Evolutionary conservation across 2,113 vertebrate species (phyloP).

Genomic region (Mohoua ochrocephala): DNA sequence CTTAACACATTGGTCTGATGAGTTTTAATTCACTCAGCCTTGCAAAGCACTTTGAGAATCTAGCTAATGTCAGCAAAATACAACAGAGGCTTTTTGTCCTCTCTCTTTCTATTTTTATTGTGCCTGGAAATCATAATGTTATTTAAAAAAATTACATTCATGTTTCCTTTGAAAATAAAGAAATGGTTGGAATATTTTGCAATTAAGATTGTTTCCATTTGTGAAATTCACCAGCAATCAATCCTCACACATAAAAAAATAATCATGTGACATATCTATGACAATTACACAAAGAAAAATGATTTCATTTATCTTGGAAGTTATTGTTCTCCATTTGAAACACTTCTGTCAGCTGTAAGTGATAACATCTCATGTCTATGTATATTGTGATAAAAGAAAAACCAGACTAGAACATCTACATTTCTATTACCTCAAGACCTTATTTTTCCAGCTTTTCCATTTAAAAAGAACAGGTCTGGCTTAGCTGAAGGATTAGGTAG

Average conservation of each 20-base stretch:
- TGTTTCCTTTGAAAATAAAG: not conserved
- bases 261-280: not conserved
- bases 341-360: not conserved
- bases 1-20: not conserved
- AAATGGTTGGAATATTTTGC: not conserved
- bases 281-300: not conserved
- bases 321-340: not conserved
- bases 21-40: not conserved
- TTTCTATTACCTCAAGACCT: not conserved
- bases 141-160: not conserved
- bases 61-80: not conserved
- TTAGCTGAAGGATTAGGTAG: not conserved
- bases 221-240: not conserved
- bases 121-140: not conserved
- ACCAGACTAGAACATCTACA: not conserved
- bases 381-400: not conserved
- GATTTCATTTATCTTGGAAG: not conserved
- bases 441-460: not conserved
- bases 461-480: not conserved
- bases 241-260: not conserved
- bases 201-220: not conserved
- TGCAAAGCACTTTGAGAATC: not conserved
- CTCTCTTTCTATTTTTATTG: not conserved
- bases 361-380: not conserved
- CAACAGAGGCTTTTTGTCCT: not conserved